Evolutionary conservation across 2,888 invertebrate species (phyloP).

Genomic region (Drosophila anomelani): DNA sequence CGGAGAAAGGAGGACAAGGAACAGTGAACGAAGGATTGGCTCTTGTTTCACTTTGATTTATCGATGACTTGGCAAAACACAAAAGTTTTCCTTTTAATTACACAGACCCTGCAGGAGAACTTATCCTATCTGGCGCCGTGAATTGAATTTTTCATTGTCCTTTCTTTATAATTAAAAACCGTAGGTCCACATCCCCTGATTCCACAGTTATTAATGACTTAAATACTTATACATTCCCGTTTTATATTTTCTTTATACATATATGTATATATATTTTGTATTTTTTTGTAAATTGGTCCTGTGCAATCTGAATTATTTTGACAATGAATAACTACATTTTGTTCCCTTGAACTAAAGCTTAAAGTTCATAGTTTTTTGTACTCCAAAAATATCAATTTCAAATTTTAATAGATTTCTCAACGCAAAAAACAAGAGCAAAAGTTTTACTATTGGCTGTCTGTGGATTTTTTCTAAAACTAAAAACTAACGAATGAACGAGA

Average conservation of each 20-base stretch:
- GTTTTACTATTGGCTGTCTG: too few species aligned
- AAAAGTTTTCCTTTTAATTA: slow-evolving; percentile 37
- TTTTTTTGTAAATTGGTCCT: background rate
- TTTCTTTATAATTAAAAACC: slow-evolving; percentile 11
- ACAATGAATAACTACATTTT: background rate
- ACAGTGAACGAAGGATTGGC: background rate
- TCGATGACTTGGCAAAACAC: slow-evolving; percentile 65
- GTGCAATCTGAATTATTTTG: background rate
- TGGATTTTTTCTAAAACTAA: too few species aligned
- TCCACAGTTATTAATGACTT: background rate
- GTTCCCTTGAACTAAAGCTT: too few species aligned
- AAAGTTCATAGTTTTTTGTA: background rate
- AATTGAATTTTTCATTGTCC: slow-evolving; percentile 11
- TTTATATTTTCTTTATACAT: too few species aligned
- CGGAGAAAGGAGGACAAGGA: background rate
- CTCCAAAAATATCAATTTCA: background rate
- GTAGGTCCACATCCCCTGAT: background rate
- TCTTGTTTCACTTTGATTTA: slow-evolving; percentile 68
- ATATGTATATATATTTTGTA: background rate
- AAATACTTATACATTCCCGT: background rate
- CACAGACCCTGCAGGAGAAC: background rate
- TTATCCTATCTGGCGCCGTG: background rate
- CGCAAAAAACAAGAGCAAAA: background rate
- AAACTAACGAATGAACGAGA: background rate
- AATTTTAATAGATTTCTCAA: background rate